These are phyloP conservation scores for Tolmerus cingulatus DNA, from an alignment of 2,888 invertebrate genomes.

Conservation along the genomic window DNA sequence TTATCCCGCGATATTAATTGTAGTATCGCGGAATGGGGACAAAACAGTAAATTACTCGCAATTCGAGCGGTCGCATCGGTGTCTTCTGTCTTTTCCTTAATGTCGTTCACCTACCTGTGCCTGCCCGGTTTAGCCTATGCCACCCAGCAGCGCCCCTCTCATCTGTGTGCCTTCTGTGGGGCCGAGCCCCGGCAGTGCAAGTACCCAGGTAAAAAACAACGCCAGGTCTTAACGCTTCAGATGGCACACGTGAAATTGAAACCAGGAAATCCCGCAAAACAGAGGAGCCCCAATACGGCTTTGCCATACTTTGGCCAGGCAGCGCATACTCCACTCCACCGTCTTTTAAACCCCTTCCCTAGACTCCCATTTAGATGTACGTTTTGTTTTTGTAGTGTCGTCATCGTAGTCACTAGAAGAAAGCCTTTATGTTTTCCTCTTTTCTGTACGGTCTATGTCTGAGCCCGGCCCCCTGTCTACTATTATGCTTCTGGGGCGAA, in stretches of 20 bases:
- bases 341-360: not conserved
- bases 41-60: constrained; percentile 32
- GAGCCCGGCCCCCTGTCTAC: not conserved
- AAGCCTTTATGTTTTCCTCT: not conserved
- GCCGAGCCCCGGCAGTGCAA: not conserved
- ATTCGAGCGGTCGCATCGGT: constrained; percentile 4
- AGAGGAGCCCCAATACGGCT: not conserved
- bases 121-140: not conserved
- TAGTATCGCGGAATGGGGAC: constrained; percentile 10
- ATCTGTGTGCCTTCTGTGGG: not conserved
- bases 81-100: not conserved
- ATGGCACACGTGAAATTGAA: constrained; percentile 36
- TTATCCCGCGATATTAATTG: constrained; percentile 19
- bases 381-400: not conserved
- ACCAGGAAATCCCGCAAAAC: constrained; percentile 40
- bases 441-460: not conserved
- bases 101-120: constrained; percentile 27
- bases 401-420: not conserved
- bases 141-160: not conserved
- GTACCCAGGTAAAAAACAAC: not conserved
- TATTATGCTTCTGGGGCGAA: not conserved
- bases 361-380: not conserved
- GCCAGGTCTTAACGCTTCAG: constrained; percentile 23
- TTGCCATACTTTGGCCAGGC: not conserved
- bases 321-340: not conserved